These are phyloP conservation scores for Tapirus indicus DNA, from an alignment of 2,797 vertebrate species.

Conservation along the genomic window DNA sequence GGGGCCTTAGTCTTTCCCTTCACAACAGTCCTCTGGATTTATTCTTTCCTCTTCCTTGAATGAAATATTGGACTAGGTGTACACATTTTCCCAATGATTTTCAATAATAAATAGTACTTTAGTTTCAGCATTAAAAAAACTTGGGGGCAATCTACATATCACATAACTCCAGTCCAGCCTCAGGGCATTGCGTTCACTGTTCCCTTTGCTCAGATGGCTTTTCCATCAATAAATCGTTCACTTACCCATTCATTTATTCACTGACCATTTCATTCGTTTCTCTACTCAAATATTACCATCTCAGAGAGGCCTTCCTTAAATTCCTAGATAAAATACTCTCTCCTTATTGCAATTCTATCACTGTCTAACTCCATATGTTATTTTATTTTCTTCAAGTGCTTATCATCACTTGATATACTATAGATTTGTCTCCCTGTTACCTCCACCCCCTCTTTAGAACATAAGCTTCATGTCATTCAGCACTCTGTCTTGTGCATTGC, in stretches of 20 bases:
- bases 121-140: background rate
- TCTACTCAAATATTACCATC: background rate
- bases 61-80: background rate
- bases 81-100: background rate
- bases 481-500: background rate
- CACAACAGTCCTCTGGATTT: background rate
- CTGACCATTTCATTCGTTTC: background rate
- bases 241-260: background rate
- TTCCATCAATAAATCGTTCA: background rate
- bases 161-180: background rate
- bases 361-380: background rate
- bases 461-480: background rate
- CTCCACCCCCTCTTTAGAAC: background rate
- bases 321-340: background rate
- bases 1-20: background rate
- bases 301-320: background rate
- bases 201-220: background rate
- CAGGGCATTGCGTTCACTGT: background rate
- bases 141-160: background rate
- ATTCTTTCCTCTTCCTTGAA: background rate
- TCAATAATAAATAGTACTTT: background rate
- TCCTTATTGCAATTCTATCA: background rate
- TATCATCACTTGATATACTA: background rate
- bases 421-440: background rate
- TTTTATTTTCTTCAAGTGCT: background rate